These are phyloP conservation scores for Dryococelus australis DNA, from an alignment of 2,888 invertebrate species.

Conservation along the genomic window DNA sequence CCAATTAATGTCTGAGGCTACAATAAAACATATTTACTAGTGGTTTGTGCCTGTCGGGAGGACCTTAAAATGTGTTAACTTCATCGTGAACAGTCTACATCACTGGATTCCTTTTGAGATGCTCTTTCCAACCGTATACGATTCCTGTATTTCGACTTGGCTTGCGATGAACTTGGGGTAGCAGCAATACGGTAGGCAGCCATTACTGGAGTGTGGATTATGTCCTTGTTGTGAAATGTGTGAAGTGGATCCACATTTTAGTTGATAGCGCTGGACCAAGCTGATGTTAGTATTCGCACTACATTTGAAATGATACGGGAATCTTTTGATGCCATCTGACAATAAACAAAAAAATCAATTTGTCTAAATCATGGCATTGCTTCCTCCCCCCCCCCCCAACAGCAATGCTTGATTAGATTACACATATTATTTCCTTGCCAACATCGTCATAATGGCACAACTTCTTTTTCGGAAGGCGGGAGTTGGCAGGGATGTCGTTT, in stretches of 20 bases:
- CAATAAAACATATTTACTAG: no score
- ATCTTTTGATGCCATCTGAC: neutral
- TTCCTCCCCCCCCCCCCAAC: neutral
- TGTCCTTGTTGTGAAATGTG: neutral
- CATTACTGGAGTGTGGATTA: neutral
- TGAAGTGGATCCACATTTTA: neutral
- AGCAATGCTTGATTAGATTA: neutral
- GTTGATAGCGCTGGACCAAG: slow-evolving; percentile 26
- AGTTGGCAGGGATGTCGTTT: neutral
- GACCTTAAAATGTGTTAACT: no score
- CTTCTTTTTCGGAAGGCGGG: neutral
- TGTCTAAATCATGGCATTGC: slow-evolving; percentile 11
- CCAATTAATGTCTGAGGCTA: no score
- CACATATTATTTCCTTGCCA: neutral
- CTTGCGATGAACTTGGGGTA: no score
- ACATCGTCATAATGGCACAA: neutral
- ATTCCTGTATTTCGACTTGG: no score
- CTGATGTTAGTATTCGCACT: neutral
- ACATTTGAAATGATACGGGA: neutral
- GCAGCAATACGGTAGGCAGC: no score
- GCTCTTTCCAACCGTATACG: no score
- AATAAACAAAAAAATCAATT: slow-evolving; percentile 17
- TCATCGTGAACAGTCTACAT: no score
- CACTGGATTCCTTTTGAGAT: no score
- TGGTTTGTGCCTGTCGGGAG: no score